Evolutionary conservation across 2,797 vertebrate genomes (phyloP).

Genomic region (Varecia variegata): DNA sequence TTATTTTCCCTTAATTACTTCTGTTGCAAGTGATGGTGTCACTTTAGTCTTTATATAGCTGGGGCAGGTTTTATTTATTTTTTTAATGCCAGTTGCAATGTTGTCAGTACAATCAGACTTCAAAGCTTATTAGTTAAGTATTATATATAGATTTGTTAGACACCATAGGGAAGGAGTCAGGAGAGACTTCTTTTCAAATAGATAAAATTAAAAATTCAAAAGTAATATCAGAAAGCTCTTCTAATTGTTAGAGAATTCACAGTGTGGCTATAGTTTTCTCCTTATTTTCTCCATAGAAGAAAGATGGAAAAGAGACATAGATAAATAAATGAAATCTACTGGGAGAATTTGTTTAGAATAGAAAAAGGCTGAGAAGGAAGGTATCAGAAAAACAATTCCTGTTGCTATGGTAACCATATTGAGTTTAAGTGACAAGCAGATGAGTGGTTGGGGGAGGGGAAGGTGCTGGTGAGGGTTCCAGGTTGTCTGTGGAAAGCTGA

Average conservation of each 20-base stretch:
- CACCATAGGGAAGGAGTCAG: not conserved
- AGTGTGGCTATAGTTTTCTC: not conserved
- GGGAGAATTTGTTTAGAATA: not conserved
- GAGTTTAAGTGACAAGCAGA: not conserved
- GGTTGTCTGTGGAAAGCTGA: not conserved
- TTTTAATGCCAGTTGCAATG: not conserved
- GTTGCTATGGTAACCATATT: not conserved
- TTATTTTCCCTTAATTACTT: slow-evolving; percentile 27
- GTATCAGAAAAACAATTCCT: not conserved
- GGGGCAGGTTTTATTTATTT: not conserved
- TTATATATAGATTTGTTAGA: slow-evolving; percentile 55
- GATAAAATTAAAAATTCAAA: slow-evolving; percentile 35
- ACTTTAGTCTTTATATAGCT: slow-evolving; percentile 30
- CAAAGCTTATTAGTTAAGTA: slow-evolving; percentile 61
- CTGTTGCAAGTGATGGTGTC: slow-evolving; percentile 18
- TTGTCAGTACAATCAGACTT: slow-evolving; percentile 45
- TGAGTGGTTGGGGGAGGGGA: not conserved
- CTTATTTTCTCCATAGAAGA: not conserved
- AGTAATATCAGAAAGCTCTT: not conserved
- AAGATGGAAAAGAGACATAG: not conserved
- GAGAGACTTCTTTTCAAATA: slow-evolving; percentile 44
- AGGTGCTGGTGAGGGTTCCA: not conserved
- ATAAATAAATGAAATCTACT: slow-evolving; percentile 19
- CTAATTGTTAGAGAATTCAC: not conserved
- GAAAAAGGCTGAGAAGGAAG: not conserved